Percentiles rank a stretch among this genome's conserved stretches.
Conservation (phyloP, 2,797 vertebrate genomes). For the Onychomys leucogaster region DNA sequence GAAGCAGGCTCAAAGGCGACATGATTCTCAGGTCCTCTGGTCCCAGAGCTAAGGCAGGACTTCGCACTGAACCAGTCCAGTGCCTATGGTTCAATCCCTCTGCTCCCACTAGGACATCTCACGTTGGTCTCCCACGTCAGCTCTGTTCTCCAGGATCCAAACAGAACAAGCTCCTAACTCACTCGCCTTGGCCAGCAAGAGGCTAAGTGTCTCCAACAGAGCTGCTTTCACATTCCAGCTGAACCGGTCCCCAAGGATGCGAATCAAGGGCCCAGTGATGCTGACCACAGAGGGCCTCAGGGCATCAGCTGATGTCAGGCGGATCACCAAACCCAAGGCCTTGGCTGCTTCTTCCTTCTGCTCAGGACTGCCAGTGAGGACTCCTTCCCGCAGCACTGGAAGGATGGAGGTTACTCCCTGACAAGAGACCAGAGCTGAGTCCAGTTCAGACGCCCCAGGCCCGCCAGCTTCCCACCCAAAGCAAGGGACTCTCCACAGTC, state of each 20-base stretch:
- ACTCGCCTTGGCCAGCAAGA: constrained; percentile 96
- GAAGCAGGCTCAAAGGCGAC: neutral
- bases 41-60: neutral
- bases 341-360: constrained; percentile 99
- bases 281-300: constrained; percentile 96
- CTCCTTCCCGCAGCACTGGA: constrained; percentile 96
- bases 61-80: neutral
- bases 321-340: constrained; percentile 96
- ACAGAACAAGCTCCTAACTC: neutral
- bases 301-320: constrained; percentile 96
- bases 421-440: constrained; percentile 32
- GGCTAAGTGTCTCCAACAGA: constrained; percentile 96
- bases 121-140: neutral
- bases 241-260: constrained; percentile 98
- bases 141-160: neutral
- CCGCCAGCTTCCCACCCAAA: neutral
- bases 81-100: neutral
- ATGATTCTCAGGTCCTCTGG: neutral
- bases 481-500: neutral
- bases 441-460: constrained; percentile 3
- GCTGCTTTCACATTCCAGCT: constrained; percentile 97
- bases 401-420: constrained; percentile 98
- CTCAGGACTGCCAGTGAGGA: constrained; percentile 97
- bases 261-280: constrained; percentile 98
- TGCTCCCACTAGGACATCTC: neutral